Base-by-base conservation (phyloP, 2,113 vertebrate species). In the Chrysemys picta region DNA sequence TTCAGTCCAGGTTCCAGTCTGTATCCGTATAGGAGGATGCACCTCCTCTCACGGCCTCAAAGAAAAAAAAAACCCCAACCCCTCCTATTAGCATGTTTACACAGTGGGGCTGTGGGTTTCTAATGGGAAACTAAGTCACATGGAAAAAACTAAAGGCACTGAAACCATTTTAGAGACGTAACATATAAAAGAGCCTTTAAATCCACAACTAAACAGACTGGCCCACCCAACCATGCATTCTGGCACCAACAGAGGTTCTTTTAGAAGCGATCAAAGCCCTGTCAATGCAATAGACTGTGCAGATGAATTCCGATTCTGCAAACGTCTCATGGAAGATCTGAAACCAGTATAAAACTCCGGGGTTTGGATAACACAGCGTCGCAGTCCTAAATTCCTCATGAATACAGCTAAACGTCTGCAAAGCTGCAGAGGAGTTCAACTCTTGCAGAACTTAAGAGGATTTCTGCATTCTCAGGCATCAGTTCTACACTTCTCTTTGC, bases 111-210 rank as follows among this genome's bases (percentile, higher is more conserved):
- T 83, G 80, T 82, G 84, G 85, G 84, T 84, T 97, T 90, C 94
- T 90, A 75, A 59, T 22, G 72, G 84, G 93, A 82, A 90, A 93
- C 93, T 92, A 93, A 96, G 81, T 90, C 59, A 31, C 69, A 1
- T 0, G 31, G 95, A 92, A 97, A 95, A 92, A 80, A 22, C 17
- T 0, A 42, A 69, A 10, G 0, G 88, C 54, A 96, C 83, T 89
- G 49, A 91, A 91, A 59, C 49, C 2, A 13, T 0, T 85, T 91
- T 38, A 76, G 57, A 79, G 8, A 76, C 53, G 35, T 45, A 83
- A 89, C 2, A 29, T 56, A 96, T 76, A 92, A 96, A 96, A 95
- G 91, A 75, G 91, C 7, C 88, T 96, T 96, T 95, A 89, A 96
- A 89, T 69, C 29, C 84, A 75, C 50, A 72, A 47, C 52, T 90